Evolutionary conservation across 2,888 invertebrate genomes (phyloP).

Genomic region (Allygus modestus): DNA sequence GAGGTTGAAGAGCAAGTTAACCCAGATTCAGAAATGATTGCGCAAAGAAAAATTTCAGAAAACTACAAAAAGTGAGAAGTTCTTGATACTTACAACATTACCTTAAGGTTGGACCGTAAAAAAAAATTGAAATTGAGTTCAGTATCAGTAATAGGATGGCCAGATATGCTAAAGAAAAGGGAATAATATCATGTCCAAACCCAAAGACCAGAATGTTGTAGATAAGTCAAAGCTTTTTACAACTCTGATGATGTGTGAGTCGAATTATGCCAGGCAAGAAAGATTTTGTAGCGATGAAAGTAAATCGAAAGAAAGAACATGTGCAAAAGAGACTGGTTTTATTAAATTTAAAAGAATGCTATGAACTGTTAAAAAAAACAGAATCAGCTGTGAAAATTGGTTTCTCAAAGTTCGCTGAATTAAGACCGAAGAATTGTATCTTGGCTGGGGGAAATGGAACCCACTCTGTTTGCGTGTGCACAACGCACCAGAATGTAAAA

Average conservation of each 20-base stretch:
- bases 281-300: slow-evolving; percentile 61
- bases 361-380: slow-evolving; percentile 48
- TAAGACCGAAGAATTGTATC: no score
- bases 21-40: slow-evolving; percentile 41
- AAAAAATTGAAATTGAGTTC: slow-evolving; percentile 49
- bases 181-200: slow-evolving; percentile 50
- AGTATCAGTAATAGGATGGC: slow-evolving; percentile 57
- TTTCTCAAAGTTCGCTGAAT: no score
- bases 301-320: slow-evolving; percentile 50
- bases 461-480: slow-evolving; percentile 57
- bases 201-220: slow-evolving; percentile 31
- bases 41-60: slow-evolving; percentile 51
- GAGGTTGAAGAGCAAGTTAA: no score
- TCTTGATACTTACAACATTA: slow-evolving; percentile 48
- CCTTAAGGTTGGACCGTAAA: slow-evolving; percentile 54
- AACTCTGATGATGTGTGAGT: slow-evolving; percentile 64
- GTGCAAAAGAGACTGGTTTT: no score
- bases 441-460: no score
- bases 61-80: slow-evolving; percentile 41
- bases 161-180: slow-evolving; percentile 59
- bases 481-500: slow-evolving; percentile 54
- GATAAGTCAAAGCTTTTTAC: slow-evolving; percentile 62
- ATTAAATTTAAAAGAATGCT: slow-evolving; percentile 52
- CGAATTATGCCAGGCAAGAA: no score
- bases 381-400: slow-evolving; percentile 53